Evolutionary conservation across 2,113 vertebrate genomes (phyloP).

Genomic region (Phyllostomus hastatus): DNA sequence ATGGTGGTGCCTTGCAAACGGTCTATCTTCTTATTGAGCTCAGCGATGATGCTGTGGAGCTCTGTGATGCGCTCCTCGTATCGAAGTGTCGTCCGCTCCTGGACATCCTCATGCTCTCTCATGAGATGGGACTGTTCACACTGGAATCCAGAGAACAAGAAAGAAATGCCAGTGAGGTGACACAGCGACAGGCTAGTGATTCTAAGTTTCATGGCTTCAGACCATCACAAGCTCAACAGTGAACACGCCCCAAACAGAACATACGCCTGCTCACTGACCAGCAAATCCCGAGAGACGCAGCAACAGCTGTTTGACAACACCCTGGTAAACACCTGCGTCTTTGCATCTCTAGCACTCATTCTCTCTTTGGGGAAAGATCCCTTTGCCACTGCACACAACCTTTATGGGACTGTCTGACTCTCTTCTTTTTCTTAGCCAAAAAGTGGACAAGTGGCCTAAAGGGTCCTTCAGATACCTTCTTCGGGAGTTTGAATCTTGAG

Average conservation of each 20-base stretch:
- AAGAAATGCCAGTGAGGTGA: neutral
- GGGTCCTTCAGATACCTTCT: neutral
- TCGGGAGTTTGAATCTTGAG: neutral
- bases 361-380: neutral
- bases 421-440: neutral
- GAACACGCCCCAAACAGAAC: neutral
- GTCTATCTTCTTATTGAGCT: slow-evolving; percentile 92
- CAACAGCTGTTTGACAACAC: neutral
- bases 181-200: accelerated
- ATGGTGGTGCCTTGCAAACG: slow-evolving; percentile 87
- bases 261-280: accelerated
- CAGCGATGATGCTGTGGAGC: slow-evolving; percentile 90
- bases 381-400: neutral
- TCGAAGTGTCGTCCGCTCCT: slow-evolving; percentile 86
- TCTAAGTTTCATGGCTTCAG: neutral
- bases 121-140: slow-evolving; percentile 90
- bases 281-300: neutral
- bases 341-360: neutral
- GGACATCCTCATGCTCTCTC: slow-evolving; percentile 89
- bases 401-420: neutral
- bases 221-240: neutral
- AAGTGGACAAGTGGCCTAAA: neutral
- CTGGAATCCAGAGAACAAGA: slow-evolving; percentile 70
- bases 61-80: slow-evolving; percentile 91
- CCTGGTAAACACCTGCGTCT: accelerated